Evolutionary conservation across 2,797 vertebrate species (phyloP), one percentile per base, ranked within the genome.

Genomic region (Pseudomugil gertrudae): DNA sequence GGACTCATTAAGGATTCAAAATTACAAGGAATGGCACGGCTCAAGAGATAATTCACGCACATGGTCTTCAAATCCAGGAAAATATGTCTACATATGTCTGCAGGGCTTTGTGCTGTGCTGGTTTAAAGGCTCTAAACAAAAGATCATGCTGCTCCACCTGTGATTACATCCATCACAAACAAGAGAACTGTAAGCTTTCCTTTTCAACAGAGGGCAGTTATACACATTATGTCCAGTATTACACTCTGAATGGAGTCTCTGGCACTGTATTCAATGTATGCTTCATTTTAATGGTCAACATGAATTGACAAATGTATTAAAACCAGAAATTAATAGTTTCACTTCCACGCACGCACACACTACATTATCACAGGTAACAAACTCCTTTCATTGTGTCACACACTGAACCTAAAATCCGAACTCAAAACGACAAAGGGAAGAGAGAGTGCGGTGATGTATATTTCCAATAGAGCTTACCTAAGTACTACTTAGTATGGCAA

Each of bases 401-500:
- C 86, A 90, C 88, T 88, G 84, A 88, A 84, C 75, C 74, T 58
- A 61, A 87, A 85, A 79, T 71, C 70, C 64, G 52, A 80, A 84
- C 72, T 81, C 79, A 77, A 78, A 82, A 73, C 75, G 84, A 86
- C 77, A 89, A 90, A 91, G 89, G 89, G 89, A 91, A 87, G 72
- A 80, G 77, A 75, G 47, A 84, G 82, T 38, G 68, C 53, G 58
- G 88, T 85, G 88, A 89, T 93, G 92, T 94, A 92, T 88, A 93
- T 93, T 93, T 94, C 87, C 84, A 83, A 89, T 91, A 92, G 92
- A 92, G 88, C 89, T 89, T 92, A 93, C 78, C 88, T 81, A 90
- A 89, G 84, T 93, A 93, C 84, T 92, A 90, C 92, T 93, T 95
- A 93, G 90, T 88, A 88, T 91, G 83, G 88, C 91, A 90, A 90